These are phyloP conservation scores for Nomia melanderi DNA, from an alignment of 1,140 invertebrate genomes.

Conservation along the genomic window DNA sequence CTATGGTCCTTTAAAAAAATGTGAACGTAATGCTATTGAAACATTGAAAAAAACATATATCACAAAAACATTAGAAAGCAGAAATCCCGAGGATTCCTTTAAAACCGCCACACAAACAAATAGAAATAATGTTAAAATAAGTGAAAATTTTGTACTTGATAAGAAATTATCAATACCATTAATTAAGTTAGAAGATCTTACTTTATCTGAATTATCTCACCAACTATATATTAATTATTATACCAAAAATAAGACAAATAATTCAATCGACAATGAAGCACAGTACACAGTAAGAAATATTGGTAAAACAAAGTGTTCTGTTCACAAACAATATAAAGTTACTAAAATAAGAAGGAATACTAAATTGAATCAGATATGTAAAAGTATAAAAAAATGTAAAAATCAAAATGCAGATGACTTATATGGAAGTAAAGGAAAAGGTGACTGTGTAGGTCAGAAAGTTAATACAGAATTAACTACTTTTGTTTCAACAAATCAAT, in stretches of 20 bases:
- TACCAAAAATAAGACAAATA: background rate
- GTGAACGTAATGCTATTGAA: background rate
- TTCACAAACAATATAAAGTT: background rate
- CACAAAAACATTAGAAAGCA: too few relatives aligned
- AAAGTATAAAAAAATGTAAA: background rate
- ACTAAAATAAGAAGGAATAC: background rate
- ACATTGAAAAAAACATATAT: background rate
- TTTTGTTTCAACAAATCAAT: background rate
- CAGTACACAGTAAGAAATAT: background rate
- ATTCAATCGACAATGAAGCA: background rate
- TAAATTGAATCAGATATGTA: background rate
- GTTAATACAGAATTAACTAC: background rate
- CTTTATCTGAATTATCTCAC: background rate
- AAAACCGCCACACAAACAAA: background rate
- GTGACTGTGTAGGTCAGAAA: background rate
- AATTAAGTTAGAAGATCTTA: constrained; percentile 1
- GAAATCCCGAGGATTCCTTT: background rate
- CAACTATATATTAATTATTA: background rate
- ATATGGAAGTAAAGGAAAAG: background rate
- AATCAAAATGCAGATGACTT: background rate
- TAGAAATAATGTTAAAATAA: background rate
- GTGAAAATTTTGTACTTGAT: background rate
- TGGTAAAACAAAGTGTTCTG: background rate
- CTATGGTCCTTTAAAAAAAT: background rate
- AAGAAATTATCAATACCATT: constrained; percentile 7